Base-by-base conservation (phyloP, 2,113 vertebrate species). In the Promerops cafer region DNA sequence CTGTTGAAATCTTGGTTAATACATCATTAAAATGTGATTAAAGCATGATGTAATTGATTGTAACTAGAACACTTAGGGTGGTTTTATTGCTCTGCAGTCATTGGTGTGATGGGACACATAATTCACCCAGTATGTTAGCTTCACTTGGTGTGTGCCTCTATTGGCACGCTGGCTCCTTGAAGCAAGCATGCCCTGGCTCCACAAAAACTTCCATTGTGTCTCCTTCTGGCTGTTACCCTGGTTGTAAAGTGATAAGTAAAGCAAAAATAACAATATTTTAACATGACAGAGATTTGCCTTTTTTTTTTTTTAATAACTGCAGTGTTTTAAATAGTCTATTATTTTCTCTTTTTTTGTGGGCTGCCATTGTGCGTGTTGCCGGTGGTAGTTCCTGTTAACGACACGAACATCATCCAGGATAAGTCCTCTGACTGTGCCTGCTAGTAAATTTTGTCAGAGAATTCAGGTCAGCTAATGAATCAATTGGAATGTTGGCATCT, bases 1-100 rank as follows among this genome's bases (percentile, higher is more conserved):
- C 93, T 95, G 81, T 93, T 95, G 96, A 97, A 98, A 96, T 97
- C 95, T 97, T 96, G 90, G 94, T 96, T 97, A 97, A 97, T 97
- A 97, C 96, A 96, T 97, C 91, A 96, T 97, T 96, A 96, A 95
- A 91, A 96, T 96, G 93, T 93, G 97, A 97, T 96, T 96, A 97
- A 98, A 97, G 90, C 84, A 94, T 94, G 93, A 91, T 91, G 80
- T 96, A 96, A 97, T 95, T 94, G 95, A 97, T 95, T 96, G 95
- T 95, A 97, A 96, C 94, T 96, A 84, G 96, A 96, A 96, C 92
- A 88, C 97, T 97, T 97, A 96, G 90, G 83, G 92, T 94, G 75
- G 68, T 97, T 97, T 96, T 97, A 93, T 95, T 83, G 94, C 89
- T 97, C 95, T 95, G 78, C 44, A 95, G 90, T 96, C 71, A 89